These are phyloP conservation scores for Volucella bombylans DNA, from an alignment of 2,888 invertebrate species.

Conservation along the genomic window DNA sequence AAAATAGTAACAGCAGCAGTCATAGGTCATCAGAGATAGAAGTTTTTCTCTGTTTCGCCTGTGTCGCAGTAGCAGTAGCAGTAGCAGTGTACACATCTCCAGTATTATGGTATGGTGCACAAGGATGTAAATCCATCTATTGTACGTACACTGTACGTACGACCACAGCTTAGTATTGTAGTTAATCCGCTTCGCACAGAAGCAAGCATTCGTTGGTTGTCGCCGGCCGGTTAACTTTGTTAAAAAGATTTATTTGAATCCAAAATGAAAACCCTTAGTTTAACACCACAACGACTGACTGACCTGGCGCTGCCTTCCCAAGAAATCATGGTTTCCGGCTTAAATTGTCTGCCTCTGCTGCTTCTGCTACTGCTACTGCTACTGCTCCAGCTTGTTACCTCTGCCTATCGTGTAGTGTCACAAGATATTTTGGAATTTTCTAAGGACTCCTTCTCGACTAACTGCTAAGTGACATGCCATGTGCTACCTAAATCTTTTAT, in stretches of 20 bases:
- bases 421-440: constrained; percentile 54
- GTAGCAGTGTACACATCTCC: constrained; percentile 26
- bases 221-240: constrained; percentile 47
- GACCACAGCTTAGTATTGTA: constrained; percentile 58
- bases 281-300: constrained; percentile 49
- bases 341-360: constrained; percentile 49
- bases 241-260: constrained; percentile 67
- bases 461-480: constrained; percentile 69
- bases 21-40: constrained; percentile 72
- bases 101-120: constrained; percentile 49
- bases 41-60: constrained; percentile 53
- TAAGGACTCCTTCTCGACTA: constrained; percentile 57
- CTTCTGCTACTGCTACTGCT: background rate
- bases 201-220: constrained; percentile 57
- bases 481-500: constrained; percentile 67
- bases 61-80: background rate
- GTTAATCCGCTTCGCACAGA: constrained; percentile 66
- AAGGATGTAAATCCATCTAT: constrained; percentile 57
- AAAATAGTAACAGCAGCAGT: constrained; percentile 71
- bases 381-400: no score
- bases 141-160: constrained; percentile 17
- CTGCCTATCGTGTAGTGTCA: constrained; percentile 51
- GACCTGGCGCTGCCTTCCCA: background rate
- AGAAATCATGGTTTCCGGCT: constrained; percentile 68
- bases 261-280: constrained; percentile 63